Base-by-base conservation (phyloP, 2,888 invertebrate species). In the Hermaeophaga mercurialis region DNA sequence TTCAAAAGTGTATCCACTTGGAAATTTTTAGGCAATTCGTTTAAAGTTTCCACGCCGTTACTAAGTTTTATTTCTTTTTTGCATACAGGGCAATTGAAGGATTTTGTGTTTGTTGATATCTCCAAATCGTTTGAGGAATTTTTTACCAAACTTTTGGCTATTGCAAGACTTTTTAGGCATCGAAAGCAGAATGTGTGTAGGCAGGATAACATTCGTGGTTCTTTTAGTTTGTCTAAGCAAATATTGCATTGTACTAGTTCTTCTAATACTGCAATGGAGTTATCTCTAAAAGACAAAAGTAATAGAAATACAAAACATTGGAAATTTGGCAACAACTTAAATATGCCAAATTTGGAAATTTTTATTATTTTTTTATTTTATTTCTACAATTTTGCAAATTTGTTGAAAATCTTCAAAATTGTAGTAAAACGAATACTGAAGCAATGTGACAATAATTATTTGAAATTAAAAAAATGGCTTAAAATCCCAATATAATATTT, bases 161-260 rank as follows among this genome's bases (percentile, higher is more conserved):
- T 56, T 1, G 70, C 73, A 64, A 81, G 81, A 39, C 79, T 79
- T 58, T 80, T 79, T 19, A 87, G 75, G 64, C 87, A 87, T 1
- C 79, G 75, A 54, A 81, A 73, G 59, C 87, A 87, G 72, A 86
- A 87, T 1, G 85, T 86, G 68, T 87, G 87, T 65, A 86, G 86
- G 66, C 87, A 87, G 0, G 83, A 82, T 64, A 87, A 73, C 85
- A 85, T 86, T 71, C 82, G 82, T 1, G 85, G 83, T 36, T 81
- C 80, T 61, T 78, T 76, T 4, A 86, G 74, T 18, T 80, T 78
- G 61, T 84, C 82, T 58, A 83, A 71, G 56, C 86, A 86, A 24
- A 86, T 74, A 1, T 83, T 79, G 66, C 86, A 86, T 74, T 84
- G 82, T 11, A 85, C 79, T 54, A 85, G 68, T 56, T 86, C 85